phyloP scores from a whole-genome alignment of 1,140 invertebrate genomes.

The Linepithema humile region DNA sequence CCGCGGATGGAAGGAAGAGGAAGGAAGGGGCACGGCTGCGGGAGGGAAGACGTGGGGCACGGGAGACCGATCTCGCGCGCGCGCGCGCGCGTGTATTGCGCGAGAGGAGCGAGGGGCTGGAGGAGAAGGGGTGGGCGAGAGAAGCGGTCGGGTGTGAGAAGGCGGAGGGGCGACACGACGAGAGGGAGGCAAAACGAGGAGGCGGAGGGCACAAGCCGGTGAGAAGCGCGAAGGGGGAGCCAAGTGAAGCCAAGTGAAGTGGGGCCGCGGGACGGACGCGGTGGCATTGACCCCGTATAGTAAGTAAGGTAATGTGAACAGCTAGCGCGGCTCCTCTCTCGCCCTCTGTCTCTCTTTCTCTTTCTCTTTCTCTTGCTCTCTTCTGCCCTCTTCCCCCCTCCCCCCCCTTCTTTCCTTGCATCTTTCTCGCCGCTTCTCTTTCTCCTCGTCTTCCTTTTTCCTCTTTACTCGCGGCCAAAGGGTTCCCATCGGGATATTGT shows the following conservation, averaged over 20 bases:
- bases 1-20: conserved; percentile 28
- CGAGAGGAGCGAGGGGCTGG: conserved; percentile 23
- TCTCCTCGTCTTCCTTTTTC: conserved; percentile 41
- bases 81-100: background rate
- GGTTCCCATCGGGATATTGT: conserved; percentile 74
- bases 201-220: conserved; percentile 56
- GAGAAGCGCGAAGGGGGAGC: conserved; percentile 57
- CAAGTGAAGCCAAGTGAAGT: conserved; percentile 75
- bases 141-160: conserved; percentile 18
- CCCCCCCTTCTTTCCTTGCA: background rate
- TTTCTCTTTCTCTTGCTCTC: too few relatives aligned
- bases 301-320: conserved; percentile 81
- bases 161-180: conserved; percentile 35
- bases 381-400: background rate
- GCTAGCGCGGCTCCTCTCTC: conserved; percentile 68
- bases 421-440: conserved; percentile 24
- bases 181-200: conserved; percentile 48
- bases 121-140: too few relatives aligned
- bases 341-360: background rate
- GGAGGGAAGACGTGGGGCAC: conserved; percentile 5
- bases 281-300: conserved; percentile 81
- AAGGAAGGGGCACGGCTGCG: conserved; percentile 5
- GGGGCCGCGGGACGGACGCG: conserved; percentile 77
- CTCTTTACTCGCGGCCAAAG: conserved; percentile 57
- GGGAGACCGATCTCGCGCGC: conserved; percentile 19